These are phyloP conservation scores for Parauchenoglanis punctatus DNA, from an alignment of 2,797 vertebrate species.

Conservation along the genomic window DNA sequence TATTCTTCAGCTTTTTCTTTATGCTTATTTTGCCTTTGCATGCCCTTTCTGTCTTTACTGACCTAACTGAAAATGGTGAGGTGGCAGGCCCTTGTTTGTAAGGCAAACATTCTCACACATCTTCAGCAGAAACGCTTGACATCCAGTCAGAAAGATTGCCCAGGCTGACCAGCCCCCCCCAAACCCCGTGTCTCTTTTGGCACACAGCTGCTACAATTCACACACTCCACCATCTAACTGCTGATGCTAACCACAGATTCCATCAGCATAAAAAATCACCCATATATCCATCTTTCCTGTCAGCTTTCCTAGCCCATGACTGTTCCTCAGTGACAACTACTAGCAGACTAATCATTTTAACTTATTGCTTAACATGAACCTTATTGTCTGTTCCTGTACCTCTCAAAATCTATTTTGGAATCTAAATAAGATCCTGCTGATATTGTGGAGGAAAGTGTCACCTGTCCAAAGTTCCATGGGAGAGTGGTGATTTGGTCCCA, in stretches of 20 bases:
- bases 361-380: constrained; percentile 1
- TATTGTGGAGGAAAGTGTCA: constrained; percentile 56
- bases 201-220: constrained; percentile 67
- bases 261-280: constrained; percentile 42
- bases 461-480: constrained; percentile 88
- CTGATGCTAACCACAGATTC: constrained; percentile 44
- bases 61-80: background rate
- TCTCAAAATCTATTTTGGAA: too few relatives aligned
- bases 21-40: background rate
- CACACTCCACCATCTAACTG: constrained; percentile 52
- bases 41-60: background rate
- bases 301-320: constrained; percentile 33
- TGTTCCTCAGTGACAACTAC: constrained; percentile 14
- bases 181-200: constrained; percentile 36
- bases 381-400: background rate
- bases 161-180: constrained; percentile 41
- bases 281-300: constrained; percentile 36
- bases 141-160: constrained; percentile 54
- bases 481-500: constrained; percentile 72
- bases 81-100: constrained; percentile 63
- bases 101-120: constrained; percentile 69
- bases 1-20: background rate
- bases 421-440: background rate
- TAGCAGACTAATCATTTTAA: background rate
- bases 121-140: constrained; percentile 59